Evolutionary conservation across 1,140 invertebrate species (phyloP), one percentile per base, ranked within the genome.

Genomic region (Diabrotica virgifera): DNA sequence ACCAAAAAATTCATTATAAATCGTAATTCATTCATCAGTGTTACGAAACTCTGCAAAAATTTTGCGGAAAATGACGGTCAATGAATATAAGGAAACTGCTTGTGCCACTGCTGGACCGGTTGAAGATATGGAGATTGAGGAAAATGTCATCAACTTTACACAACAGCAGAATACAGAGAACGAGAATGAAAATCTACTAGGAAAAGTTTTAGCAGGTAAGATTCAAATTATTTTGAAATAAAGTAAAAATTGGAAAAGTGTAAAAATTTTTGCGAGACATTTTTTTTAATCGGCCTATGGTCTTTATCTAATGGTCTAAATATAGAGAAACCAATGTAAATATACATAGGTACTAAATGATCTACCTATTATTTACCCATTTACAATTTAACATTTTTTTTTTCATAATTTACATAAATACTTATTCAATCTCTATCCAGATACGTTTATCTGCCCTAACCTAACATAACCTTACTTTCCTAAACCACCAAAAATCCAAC

Each of bases 131-230:
- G 70, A 72, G 53, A 66, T 73, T 37, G 73, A 71, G 14, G 65
- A 55, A 59, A 72, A 76, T 50, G 52, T 68, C 24, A 55, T 74
- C 9, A 66, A 70, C 4, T 64, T 69, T 14, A 62, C 67, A 62
- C 55, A 61, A 35, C 63, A 65, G 52, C 70, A 70, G 10, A 59
- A 67, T 9, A 73, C 74, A 61, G 78, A 75, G 52, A 83, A 84
- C 71, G 78, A 80, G 65, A 83, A 82, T 65, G 84, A 85, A 59
- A 79, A 83, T 63, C 79, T 85, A 14, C 80, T 85, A 59, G 84
- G 83, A 68, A 76, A 82, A 71, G 83, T 85, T 37, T 75, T 85
- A 61, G 84, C 83, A 82, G 84, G 84, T 85, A 78, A 75, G 55
- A 38, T 64, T 59, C 37, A 9, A 36, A 59, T 52, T 13, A 54